phyloP scores from a whole-genome alignment of 2,797 vertebrate genomes.

The Manis crassicaudata region DNA sequence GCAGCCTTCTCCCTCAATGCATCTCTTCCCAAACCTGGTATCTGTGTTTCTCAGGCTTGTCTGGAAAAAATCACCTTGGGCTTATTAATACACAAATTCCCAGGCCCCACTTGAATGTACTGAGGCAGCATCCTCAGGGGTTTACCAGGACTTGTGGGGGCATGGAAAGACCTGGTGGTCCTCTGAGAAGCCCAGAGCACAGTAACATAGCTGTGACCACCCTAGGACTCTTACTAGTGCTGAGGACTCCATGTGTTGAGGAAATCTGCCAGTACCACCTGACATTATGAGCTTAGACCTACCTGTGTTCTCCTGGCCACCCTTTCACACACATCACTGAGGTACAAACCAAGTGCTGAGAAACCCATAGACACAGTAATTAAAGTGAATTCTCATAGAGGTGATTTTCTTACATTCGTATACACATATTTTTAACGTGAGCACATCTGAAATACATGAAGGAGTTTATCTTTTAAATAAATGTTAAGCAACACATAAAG shows the following conservation, averaged over 20 bases:
- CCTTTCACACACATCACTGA: not conserved
- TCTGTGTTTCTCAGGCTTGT: not conserved
- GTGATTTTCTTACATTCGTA: slow-evolving; percentile 37
- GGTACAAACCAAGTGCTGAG: not conserved
- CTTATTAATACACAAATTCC: not conserved
- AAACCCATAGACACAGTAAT: not conserved
- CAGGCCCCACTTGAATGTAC: not conserved
- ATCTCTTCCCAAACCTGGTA: not conserved
- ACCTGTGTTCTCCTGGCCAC: not conserved
- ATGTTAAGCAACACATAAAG: not conserved
- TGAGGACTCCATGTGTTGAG: not conserved
- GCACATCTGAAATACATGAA: not conserved
- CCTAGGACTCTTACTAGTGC: not conserved
- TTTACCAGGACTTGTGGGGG: not conserved
- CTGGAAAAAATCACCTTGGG: not conserved
- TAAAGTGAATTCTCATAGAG: slow-evolving; percentile 12
- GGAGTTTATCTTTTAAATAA: slow-evolving; percentile 27
- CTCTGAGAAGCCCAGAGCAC: not conserved
- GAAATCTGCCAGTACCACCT: not conserved
- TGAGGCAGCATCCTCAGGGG: not conserved
- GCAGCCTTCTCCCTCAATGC: not conserved
- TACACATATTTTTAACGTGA: slow-evolving; percentile 16
- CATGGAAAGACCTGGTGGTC: not conserved
- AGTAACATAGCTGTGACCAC: not conserved
- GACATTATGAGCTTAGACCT: not conserved